Conservation (phyloP, 2,113 vertebrate genomes). For the Pygathrix nemaeus region DNA sequence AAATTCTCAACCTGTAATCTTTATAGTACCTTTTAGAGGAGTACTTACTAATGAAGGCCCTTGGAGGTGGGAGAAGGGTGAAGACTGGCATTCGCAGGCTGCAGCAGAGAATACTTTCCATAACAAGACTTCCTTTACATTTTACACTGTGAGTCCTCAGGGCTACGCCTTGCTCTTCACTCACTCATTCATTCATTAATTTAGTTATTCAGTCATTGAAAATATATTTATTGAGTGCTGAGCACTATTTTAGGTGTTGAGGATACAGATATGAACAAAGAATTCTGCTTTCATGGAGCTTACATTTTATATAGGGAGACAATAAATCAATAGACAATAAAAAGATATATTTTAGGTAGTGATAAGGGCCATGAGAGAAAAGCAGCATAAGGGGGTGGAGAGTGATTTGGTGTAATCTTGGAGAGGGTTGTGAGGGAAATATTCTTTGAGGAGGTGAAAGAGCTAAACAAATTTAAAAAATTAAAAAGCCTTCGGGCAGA, state of each 20-base stretch:
- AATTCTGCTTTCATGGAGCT: not conserved
- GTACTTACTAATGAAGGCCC: not conserved
- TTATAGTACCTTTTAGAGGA: slow-evolving; percentile 15
- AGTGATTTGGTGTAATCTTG: not conserved
- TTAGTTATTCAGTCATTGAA: slow-evolving; percentile 28
- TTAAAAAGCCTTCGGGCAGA: not conserved
- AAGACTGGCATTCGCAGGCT: not conserved
- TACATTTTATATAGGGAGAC: slow-evolving; percentile 28
- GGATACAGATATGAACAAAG: not conserved
- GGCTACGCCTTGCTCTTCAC: not conserved
- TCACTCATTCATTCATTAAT: not conserved
- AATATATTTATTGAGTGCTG: slow-evolving; percentile 5
- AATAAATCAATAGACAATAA: slow-evolving; percentile 22
- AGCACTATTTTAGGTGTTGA: not conserved
- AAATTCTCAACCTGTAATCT: not conserved
- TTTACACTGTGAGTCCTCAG: not conserved
- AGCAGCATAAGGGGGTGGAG: not conserved
- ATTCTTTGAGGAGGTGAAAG: slow-evolving; percentile 1
- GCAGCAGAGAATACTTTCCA: not conserved
- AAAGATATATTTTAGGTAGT: not conserved
- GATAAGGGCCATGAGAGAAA: not conserved
- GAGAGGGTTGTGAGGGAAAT: not conserved
- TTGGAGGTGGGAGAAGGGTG: not conserved
- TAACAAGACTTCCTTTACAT: not conserved
- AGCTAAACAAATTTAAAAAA: not conserved